These are phyloP conservation scores for Rhimphoctona megacephalus DNA, from an alignment of 2,888 invertebrate species.

Conservation along the genomic window DNA sequence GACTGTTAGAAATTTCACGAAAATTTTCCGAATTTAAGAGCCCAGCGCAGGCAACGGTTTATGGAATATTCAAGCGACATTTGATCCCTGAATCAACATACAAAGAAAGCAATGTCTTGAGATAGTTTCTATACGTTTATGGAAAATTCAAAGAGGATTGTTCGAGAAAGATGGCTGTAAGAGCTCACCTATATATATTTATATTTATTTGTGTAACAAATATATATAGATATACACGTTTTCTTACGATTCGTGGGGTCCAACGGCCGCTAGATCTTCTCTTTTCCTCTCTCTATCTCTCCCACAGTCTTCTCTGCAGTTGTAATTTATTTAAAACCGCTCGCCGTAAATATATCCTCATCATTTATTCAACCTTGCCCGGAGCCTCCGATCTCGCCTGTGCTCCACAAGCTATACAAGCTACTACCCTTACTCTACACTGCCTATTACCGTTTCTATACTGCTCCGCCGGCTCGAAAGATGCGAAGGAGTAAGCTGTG, in stretches of 20 bases:
- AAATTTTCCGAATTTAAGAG: constrained; percentile 1
- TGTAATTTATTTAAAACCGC: constrained; percentile 85
- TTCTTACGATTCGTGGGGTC: constrained; percentile 48
- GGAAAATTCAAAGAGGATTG: constrained; percentile 49
- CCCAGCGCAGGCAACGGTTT: constrained; percentile 12
- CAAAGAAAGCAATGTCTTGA: constrained; percentile 61
- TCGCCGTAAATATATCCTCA: constrained; percentile 84
- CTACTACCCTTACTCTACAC: constrained; percentile 43
- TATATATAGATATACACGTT: constrained; percentile 3
- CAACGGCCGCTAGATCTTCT: constrained; percentile 49
- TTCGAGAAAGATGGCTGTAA: constrained; percentile 50
- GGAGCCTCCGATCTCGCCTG: constrained; percentile 71
- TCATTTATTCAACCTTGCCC: constrained; percentile 83
- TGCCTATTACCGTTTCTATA: constrained; percentile 64
- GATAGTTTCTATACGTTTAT: constrained; percentile 29
- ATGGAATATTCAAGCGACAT: constrained; percentile 39
- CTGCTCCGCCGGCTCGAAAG: constrained; percentile 52
- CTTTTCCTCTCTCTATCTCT: constrained; percentile 69
- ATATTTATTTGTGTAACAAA: background rate
- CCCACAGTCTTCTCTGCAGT: constrained; percentile 81
- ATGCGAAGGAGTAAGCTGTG: constrained; percentile 55
- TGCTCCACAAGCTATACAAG: constrained; percentile 56
- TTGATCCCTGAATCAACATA: constrained; percentile 49
- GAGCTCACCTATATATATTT: constrained; percentile 28
- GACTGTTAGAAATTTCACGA: background rate